Base-by-base conservation (phyloP, 1,140 invertebrate genomes). In the Riptortus pedestris region DNA sequence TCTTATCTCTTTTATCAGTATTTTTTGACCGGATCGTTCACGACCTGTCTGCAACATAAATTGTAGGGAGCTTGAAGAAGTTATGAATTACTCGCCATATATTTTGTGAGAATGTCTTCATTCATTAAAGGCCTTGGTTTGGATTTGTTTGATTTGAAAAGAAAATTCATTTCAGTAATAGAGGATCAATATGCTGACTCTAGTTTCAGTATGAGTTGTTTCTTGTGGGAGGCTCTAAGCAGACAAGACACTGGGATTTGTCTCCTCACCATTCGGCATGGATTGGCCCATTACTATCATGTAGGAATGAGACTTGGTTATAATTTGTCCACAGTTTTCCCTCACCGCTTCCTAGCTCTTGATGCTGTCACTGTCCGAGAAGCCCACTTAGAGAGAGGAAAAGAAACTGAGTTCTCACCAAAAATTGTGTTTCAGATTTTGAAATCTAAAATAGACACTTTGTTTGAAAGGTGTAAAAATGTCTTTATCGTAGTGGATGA, bases 71-170 rank as follows among this genome's bases (percentile, higher is more conserved):
- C n/a, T n/a, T n/a, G n/a, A n/a, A n/a, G n/a, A n/a, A n/a, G n/a
- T n/a, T n/a, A n/a, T n/a, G n/a, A n/a, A n/a, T n/a, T n/a, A n/a
- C n/a, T n/a, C n/a, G n/a, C n/a, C n/a, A n/a, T n/a, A n/a, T n/a
- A n/a, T n/a, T n/a, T n/a, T n/a, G n/a, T n/a, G n/a, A n/a, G n/a
- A n/a, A 62, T 62, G 60, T 33, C 60, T 26, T 62, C 60, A 12
- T 62, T 62, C 38, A 62, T 62, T 12, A 62, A 62, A 48, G 60
- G 60, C 24, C 26, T 62, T 14, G 60, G 43, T 18, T 43, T 62
- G 11, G 60, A 62, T 43, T n/a, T 24, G 22, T 33, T 29, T 24
- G 43, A 62, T 31, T 31, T 62, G 3, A 62, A 29, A 24, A 31
- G 38, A 20, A 62, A 62, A 33, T 62, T 62, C 16, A 16, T 62